These are phyloP conservation scores for Drosophila melanica DNA, from an alignment of 1,140 invertebrate genomes.

Conservation along the genomic window DNA sequence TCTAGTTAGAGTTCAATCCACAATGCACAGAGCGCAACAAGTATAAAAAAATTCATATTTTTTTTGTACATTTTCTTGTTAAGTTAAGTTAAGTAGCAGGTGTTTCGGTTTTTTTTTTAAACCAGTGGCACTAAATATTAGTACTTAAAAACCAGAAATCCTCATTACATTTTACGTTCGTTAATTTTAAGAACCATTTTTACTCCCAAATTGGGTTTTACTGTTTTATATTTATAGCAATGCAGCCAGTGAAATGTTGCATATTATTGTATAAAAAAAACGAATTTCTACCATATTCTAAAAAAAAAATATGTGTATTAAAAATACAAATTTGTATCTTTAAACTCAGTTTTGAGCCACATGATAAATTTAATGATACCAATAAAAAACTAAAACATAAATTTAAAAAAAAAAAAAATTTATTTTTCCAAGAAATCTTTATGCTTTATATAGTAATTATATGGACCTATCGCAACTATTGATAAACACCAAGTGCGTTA, in stretches of 20 bases:
- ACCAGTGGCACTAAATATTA: not conserved
- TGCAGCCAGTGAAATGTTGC: slow-evolving; percentile 3
- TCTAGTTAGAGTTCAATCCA: no score
- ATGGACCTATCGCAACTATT: not conserved
- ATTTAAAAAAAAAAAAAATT: not conserved
- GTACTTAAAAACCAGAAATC: not conserved
- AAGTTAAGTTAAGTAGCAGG: slow-evolving; percentile 18
- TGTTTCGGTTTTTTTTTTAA: slow-evolving; percentile 9
- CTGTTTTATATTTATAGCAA: not conserved
- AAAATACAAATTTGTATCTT: no score
- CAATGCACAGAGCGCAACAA: slow-evolving; percentile 7
- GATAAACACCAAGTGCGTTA: slow-evolving; percentile 27
- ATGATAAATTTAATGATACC: no score
- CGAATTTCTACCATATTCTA: no score
- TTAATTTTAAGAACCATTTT: not conserved
- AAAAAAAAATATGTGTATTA: no score
- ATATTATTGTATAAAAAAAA: not conserved
- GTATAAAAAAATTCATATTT: slow-evolving; percentile 15
- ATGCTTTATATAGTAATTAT: no score
- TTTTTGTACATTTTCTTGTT: not conserved
- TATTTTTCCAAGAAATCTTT: not conserved
- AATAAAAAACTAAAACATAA: not conserved
- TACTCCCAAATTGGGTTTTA: no score
- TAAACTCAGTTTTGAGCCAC: no score
- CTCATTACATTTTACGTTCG: not conserved